Evolutionary conservation across 2,888 invertebrate genomes (phyloP), one percentile per base, ranked within the genome.

Genomic region (Hetaerina titia): DNA sequence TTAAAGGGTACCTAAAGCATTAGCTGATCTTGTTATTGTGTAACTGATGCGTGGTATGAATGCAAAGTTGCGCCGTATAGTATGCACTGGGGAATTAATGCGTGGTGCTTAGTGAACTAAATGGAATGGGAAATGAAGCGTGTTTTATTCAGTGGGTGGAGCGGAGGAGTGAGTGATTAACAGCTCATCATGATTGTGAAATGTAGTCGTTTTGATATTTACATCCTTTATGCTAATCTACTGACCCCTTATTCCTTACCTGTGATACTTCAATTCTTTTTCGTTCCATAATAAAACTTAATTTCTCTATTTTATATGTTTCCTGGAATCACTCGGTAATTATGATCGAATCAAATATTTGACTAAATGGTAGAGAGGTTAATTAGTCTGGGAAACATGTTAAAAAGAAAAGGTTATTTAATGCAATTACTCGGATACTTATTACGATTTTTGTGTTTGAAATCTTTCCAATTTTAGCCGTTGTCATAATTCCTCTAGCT

Each of bases 71-170:
- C 81, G 81, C 81, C 31, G 69, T 81, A 22, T 31, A 81, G 81
- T 31, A 81, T 81, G 81, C 81, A 81, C 81, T 81, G 25, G 81
- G 81, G 81, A 31, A 31, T 81, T 81, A 31, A 31, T 81, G 81
- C 81, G 81, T 31, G 25, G 81, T 31, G 81, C 81, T 81, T 31
- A 22, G 25, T n/a, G 81, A 31, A 81, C 25, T 81, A 81, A 81
- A 81, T 81, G 31, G 31, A 81, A 81, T 81, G 81, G 31, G 81
- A 81, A 81, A 81, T 81, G 81, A 81, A 81, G 25, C 81, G 81
- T 31, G 81, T 81, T 81, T 31, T 31, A 81, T 81, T 81, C 81
- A 31, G 15, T 31, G 81, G 81, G 22, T 31, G 81, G 19, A 15
- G 31, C 11, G 81, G 81, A 69, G 69, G 69, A 7, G 31, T 22